These are phyloP conservation scores for Crocuta crocuta DNA, from an alignment of 2,113 vertebrate species.

Conservation along the genomic window DNA sequence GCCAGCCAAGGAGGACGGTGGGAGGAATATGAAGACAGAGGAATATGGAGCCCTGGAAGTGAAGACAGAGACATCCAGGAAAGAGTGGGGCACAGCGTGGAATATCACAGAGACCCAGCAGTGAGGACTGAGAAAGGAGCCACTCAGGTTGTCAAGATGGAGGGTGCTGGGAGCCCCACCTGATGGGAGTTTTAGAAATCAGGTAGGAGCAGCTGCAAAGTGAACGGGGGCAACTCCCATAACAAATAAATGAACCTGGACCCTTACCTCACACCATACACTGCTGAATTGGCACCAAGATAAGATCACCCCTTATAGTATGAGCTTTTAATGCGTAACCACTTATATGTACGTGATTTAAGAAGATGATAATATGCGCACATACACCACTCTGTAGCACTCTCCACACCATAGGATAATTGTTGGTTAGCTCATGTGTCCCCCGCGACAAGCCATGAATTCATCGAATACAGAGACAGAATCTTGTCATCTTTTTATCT, in stretches of 20 bases:
- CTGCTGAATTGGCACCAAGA: background rate
- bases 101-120: background rate
- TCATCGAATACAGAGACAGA: background rate
- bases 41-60: rapidly evolving
- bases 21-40: background rate
- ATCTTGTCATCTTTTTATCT: background rate
- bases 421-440: background rate
- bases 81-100: too few species aligned
- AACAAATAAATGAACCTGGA: background rate
- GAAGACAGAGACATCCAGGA: background rate
- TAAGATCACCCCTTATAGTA: background rate
- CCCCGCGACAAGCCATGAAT: background rate
- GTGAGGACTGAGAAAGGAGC: background rate
- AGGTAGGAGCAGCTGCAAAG: background rate
- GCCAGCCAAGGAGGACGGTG: background rate
- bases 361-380: background rate
- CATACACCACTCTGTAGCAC: background rate
- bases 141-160: background rate
- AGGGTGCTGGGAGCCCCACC: background rate
- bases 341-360: background rate
- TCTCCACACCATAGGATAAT: background rate
- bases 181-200: background rate
- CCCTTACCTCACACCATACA: background rate
- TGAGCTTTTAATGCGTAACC: background rate
- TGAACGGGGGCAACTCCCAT: background rate